Percentiles rank a stretch among this genome's conserved stretches.
phyloP scores from a whole-genome alignment of 2,888 invertebrate species.

The Phaedon cochleariae region DNA sequence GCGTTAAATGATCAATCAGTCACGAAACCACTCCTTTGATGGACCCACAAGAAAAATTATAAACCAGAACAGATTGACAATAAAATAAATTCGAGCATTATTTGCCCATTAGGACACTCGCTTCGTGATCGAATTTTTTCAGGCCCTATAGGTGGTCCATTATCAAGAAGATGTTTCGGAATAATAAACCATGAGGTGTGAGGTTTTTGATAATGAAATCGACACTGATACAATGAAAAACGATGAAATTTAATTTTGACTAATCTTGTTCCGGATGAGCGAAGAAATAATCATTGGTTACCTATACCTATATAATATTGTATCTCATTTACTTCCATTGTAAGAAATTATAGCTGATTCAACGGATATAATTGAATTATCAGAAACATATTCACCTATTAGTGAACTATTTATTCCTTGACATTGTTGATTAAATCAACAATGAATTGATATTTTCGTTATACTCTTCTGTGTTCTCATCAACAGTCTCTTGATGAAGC shows the following conservation, averaged over 20 bases:
- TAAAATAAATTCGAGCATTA: slow-evolving; percentile 32
- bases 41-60: slow-evolving; percentile 30
- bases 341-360: too few species aligned
- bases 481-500: too few species aligned
- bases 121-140: slow-evolving; percentile 28
- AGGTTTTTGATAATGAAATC: slow-evolving; percentile 10
- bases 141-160: slow-evolving; percentile 33
- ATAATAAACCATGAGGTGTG: slow-evolving; percentile 13
- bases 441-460: too few species aligned
- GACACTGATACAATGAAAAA: neutral
- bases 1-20: slow-evolving; percentile 42
- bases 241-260: neutral
- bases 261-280: neutral
- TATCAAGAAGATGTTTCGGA: slow-evolving; percentile 24
- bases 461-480: too few species aligned
- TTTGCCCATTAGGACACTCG: slow-evolving; percentile 34
- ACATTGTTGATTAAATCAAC: too few species aligned
- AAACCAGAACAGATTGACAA: slow-evolving; percentile 34
- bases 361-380: too few species aligned
- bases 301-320: too few species aligned
- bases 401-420: too few species aligned
- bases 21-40: slow-evolving; percentile 34
- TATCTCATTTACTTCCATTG: too few species aligned
- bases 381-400: too few species aligned
- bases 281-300: too few species aligned